Evolutionary conservation across 2,888 invertebrate genomes (phyloP).

Genomic region (Exocentrus adspersus): DNA sequence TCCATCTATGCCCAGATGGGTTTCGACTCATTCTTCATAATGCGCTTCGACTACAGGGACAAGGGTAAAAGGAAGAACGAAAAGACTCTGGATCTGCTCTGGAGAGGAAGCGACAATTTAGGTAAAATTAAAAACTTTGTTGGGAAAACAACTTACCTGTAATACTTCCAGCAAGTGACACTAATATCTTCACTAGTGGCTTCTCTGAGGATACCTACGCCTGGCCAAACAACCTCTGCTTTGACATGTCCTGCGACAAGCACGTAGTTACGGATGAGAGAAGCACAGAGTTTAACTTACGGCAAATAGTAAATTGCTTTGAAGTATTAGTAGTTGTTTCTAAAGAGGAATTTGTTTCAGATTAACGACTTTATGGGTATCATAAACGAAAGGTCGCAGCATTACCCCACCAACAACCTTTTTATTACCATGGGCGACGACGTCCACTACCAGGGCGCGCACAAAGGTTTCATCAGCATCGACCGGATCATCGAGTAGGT

Average conservation of each 20-base stretch:
- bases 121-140: too few relatives aligned
- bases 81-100: conserved; percentile 75
- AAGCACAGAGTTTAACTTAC: conserved; percentile 68
- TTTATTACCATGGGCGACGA: conserved; percentile 75
- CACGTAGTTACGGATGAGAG: conserved; percentile 68
- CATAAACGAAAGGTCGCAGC: conserved; percentile 56
- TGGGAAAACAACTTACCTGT: too few relatives aligned
- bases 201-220: conserved; percentile 51
- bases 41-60: conserved; percentile 75
- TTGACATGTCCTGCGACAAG: conserved; percentile 64
- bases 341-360: too few relatives aligned
- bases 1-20: conserved; percentile 76
- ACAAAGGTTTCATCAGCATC: conserved; percentile 69
- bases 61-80: conserved; percentile 67
- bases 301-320: conserved; percentile 51
- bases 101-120: conserved; percentile 71
- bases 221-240: conserved; percentile 70
- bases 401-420: conserved; percentile 68
- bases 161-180: conserved; percentile 53
- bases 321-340: too few relatives aligned
- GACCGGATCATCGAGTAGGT: conserved; percentile 65
- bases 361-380: conserved; percentile 53
- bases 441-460: conserved; percentile 71
- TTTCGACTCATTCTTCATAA: conserved; percentile 77
- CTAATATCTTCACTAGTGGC: conserved; percentile 40